A percentile compares a stretch with the other conserved stretches of the same genome.
These are phyloP conservation scores for Callionymus lyra DNA, from an alignment of 2,113 vertebrate species.

Conservation along the genomic window DNA sequence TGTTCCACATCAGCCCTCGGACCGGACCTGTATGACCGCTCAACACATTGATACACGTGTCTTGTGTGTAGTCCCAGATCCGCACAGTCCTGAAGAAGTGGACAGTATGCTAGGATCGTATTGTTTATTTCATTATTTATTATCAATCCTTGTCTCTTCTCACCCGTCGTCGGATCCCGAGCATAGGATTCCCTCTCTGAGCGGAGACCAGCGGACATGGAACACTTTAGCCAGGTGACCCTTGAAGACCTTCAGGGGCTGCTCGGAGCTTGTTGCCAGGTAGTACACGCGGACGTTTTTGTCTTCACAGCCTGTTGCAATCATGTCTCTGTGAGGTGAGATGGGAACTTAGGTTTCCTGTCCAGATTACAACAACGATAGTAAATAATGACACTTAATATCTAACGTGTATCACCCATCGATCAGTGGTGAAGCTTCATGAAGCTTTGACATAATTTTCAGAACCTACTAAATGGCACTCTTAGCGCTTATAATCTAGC, in stretches of 20 bases:
- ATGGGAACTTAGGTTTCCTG: background rate
- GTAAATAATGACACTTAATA: no score
- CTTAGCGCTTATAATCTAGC: no score
- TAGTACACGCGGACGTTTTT: constrained; percentile 96
- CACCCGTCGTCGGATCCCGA: constrained; percentile 96
- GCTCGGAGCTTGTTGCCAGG: constrained; percentile 89
- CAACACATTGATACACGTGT: constrained; percentile 86
- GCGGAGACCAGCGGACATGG: constrained; percentile 91
- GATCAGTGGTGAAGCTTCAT: no score
- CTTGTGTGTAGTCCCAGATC: constrained; percentile 97
- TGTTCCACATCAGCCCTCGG: constrained; percentile 91
- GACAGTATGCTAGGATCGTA: background rate
- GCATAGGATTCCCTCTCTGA: constrained; percentile 93
- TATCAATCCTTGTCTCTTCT: constrained; percentile 1
- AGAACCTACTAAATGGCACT: no score
- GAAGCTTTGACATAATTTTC: no score
- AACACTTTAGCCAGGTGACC: constrained; percentile 95
- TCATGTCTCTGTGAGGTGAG: constrained; percentile 81
- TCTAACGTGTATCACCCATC: no score
- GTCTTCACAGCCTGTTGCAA: constrained; percentile 95
- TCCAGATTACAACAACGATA: no score
- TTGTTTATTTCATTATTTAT: background rate
- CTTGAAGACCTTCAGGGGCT: constrained; percentile 88
- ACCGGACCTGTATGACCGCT: constrained; percentile 89
- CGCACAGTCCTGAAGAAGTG: constrained; percentile 76